These are phyloP conservation scores for Antitype chi DNA, from an alignment of 2,888 invertebrate species.

Conservation along the genomic window DNA sequence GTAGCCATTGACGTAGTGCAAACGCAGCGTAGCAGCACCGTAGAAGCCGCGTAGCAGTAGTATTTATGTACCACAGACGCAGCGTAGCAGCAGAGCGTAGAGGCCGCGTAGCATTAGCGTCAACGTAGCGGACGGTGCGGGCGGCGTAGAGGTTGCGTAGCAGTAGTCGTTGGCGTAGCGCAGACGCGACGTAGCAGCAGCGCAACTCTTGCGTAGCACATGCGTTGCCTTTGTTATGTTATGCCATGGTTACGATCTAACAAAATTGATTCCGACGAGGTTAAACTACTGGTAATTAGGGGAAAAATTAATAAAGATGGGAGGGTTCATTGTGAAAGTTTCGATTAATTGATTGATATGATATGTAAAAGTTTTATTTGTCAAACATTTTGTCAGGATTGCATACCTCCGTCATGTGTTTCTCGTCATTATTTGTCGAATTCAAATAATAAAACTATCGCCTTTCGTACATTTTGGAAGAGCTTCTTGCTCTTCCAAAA, in stretches of 20 bases:
- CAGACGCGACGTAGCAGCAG: not conserved
- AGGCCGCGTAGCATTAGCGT: not conserved
- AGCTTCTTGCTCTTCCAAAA: constrained; percentile 6
- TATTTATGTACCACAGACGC: not conserved
- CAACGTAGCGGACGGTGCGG: not conserved
- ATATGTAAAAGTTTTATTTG: not conserved
- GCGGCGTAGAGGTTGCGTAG: not conserved
- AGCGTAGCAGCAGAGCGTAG: not conserved
- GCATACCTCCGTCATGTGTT: not conserved
- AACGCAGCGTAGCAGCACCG: not conserved
- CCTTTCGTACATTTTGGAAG: not conserved
- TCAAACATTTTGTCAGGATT: not conserved
- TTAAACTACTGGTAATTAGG: not conserved
- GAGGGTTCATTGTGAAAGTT: not conserved
- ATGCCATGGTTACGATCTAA: not conserved
- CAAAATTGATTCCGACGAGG: not conserved
- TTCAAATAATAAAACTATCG: not conserved
- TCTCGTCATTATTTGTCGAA: not conserved
- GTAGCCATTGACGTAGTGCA: not conserved
- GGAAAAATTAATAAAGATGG: not conserved
- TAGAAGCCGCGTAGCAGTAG: not conserved
- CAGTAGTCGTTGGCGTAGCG: not conserved
- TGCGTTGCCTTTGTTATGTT: not conserved
- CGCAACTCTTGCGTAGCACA: not conserved
- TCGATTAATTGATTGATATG: not conserved